A percentile compares a stretch with the other conserved stretches of the same genome.
Conservation (phyloP, 2,888 invertebrate species). For the Cosmorhoe ocellata region DNA sequence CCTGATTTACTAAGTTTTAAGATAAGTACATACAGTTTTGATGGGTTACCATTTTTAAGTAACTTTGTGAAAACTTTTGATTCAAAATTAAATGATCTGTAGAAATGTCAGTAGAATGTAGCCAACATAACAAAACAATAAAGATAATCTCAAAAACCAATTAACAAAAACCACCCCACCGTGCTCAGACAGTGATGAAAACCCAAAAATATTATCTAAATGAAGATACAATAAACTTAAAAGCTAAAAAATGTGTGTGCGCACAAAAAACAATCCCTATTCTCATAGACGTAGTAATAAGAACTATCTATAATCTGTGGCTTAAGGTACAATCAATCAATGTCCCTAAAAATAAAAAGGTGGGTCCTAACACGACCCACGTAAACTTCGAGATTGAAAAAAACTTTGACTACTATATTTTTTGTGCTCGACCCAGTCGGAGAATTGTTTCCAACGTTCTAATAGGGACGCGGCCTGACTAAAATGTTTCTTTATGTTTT, state of each 20-base stretch:
- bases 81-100: too few species aligned
- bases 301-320: constrained; percentile 13
- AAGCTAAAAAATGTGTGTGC: constrained; percentile 49
- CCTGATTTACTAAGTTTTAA: too few species aligned
- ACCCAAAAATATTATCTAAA: constrained; percentile 58
- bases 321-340: constrained; percentile 81
- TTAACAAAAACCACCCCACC: constrained; percentile 34
- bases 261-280: constrained; percentile 71
- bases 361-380: constrained; percentile 72
- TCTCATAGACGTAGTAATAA: constrained; percentile 60
- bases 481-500: constrained; percentile 25
- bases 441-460: constrained; percentile 65
- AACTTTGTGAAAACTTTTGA: too few species aligned
- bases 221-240: constrained; percentile 74
- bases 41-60: too few species aligned
- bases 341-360: constrained; percentile 77
- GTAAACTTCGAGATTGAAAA: constrained; percentile 71
- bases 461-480: constrained; percentile 52
- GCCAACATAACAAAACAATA: constrained; percentile 20
- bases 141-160: constrained; percentile 31
- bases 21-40: too few species aligned
- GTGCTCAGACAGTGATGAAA: constrained; percentile 36
- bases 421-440: constrained; percentile 49
- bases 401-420: constrained; percentile 66
- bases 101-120: too few species aligned